phyloP scores from a whole-genome alignment of 2,113 vertebrate species.

The Notarius quadriscutis region DNA sequence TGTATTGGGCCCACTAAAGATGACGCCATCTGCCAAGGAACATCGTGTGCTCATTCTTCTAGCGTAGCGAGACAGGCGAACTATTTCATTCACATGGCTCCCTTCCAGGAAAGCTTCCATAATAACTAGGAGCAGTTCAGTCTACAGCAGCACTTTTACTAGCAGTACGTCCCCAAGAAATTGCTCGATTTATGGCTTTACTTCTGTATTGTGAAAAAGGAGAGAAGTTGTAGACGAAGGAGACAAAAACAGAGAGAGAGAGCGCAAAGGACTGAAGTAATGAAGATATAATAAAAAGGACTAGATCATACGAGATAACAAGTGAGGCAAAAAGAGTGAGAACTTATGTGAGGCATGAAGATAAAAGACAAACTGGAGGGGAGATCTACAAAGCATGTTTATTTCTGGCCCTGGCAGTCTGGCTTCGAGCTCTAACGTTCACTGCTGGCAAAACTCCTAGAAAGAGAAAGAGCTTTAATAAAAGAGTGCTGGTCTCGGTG shows the following conservation, averaged over 20 bases:
- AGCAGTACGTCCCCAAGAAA: conserved; percentile 59
- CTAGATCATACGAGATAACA: conserved; percentile 3
- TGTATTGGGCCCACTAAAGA: conserved; percentile 52
- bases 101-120: conserved; percentile 50
- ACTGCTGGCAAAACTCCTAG: conserved; percentile 77
- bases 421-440: conserved; percentile 75
- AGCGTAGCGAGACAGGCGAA: conserved; percentile 1
- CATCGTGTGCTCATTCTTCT: conserved; percentile 78
- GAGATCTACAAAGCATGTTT: conserved; percentile 83
- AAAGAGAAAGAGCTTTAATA: conserved; percentile 38
- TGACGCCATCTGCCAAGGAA: conserved; percentile 59
- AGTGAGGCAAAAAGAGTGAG: conserved; percentile 11
- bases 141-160: conserved; percentile 56
- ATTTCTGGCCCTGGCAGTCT: conserved; percentile 78
- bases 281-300: conserved; percentile 16
- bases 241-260: not conserved
- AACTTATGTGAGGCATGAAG: conserved; percentile 48
- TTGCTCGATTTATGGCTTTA: conserved; percentile 50
- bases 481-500: conserved; percentile 39
- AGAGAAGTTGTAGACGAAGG: conserved; percentile 28
- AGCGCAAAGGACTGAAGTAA: conserved; percentile 13
- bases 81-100: conserved; percentile 52
- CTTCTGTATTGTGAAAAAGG: conserved; percentile 35
- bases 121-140: conserved; percentile 43
- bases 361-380: conserved; percentile 45